Conservation (phyloP, 2,888 invertebrate genomes). For the Drosophila multiciliata region DNA sequence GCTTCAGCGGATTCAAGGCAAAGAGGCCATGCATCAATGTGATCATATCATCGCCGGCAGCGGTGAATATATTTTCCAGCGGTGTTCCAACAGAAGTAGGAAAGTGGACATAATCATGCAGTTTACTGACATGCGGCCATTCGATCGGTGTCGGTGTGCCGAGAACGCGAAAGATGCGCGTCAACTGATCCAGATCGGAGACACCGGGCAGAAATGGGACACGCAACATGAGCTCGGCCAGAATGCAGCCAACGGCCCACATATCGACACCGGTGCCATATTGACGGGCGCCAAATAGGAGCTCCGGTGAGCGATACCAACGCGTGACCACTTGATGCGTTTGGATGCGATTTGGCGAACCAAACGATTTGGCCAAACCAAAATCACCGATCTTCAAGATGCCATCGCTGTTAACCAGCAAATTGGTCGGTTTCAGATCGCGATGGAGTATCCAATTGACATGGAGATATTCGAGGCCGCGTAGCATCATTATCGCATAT, state of each 20-base stretch:
- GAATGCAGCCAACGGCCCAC: conserved; percentile 99
- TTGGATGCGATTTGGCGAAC: conserved; percentile 97
- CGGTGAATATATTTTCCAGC: conserved; percentile 96
- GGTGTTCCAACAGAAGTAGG: conserved; percentile 94
- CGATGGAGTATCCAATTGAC: conserved; percentile 98
- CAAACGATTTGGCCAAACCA: conserved; percentile 98
- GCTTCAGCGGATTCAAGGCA: conserved; percentile 91
- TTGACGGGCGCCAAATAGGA: conserved; percentile 96
- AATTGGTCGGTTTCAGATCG: conserved; percentile 99
- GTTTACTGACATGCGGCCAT: conserved; percentile 93
- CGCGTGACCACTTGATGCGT: conserved; percentile 99
- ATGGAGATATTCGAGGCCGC: conserved; percentile 97
- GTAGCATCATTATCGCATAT: conserved; percentile 97
- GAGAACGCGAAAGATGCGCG: conserved; percentile 96
- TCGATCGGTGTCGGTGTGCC: conserved; percentile 96
- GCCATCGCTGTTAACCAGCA: conserved; percentile 96
- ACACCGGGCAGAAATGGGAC: conserved; percentile 98
- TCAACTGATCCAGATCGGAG: conserved; percentile 97
- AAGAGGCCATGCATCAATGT: conserved; percentile 92
- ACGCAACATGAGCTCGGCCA: conserved; percentile 96
- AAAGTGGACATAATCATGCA: conserved; percentile 97
- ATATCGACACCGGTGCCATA: conserved; percentile 99
- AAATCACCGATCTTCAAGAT: conserved; percentile 99
- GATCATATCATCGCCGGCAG: conserved; percentile 96
- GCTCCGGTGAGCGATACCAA: conserved; percentile 97